Conservation (phyloP, 2,113 vertebrate genomes). For the Perca flavescens region DNA sequence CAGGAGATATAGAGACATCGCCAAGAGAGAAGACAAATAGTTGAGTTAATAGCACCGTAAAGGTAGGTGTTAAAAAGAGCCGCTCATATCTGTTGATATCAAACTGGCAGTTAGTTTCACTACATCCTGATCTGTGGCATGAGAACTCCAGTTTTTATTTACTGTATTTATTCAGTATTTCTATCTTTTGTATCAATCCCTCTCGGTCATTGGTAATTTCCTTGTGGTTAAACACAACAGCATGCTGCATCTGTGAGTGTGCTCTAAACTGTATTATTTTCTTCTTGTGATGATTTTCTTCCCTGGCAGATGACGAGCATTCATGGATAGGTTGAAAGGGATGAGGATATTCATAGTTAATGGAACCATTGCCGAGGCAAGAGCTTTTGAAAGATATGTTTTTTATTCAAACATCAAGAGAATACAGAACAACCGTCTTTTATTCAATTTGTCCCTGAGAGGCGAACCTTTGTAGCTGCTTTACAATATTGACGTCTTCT, state of each 20-base stretch:
- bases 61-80: neutral
- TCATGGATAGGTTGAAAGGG: conserved; percentile 44
- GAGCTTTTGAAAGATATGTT: conserved; percentile 42
- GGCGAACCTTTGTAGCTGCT: neutral
- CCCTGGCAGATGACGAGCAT: conserved; percentile 12
- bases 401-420: conserved; percentile 39
- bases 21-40: conserved; percentile 15
- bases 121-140: neutral
- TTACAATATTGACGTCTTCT: neutral
- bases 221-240: conserved; percentile 36
- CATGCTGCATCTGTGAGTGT: conserved; percentile 36
- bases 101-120: conserved; percentile 3
- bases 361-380: conserved; percentile 8
- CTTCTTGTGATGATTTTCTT: conserved; percentile 34
- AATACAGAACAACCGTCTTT: conserved; percentile 24
- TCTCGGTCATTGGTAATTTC: neutral
- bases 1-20: conserved; percentile 14
- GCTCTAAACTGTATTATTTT: conserved; percentile 42
- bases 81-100: conserved; percentile 6
- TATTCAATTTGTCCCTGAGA: conserved; percentile 50
- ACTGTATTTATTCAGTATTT: neutral
- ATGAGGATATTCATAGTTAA: conserved; percentile 42
- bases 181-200: neutral
- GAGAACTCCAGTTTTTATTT: neutral
- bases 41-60: conserved; percentile 1